A percentile compares a stretch with the other conserved stretches of the same genome.
phyloP scores from a whole-genome alignment of 2,113 vertebrate species.

The Calidris pugnax region DNA sequence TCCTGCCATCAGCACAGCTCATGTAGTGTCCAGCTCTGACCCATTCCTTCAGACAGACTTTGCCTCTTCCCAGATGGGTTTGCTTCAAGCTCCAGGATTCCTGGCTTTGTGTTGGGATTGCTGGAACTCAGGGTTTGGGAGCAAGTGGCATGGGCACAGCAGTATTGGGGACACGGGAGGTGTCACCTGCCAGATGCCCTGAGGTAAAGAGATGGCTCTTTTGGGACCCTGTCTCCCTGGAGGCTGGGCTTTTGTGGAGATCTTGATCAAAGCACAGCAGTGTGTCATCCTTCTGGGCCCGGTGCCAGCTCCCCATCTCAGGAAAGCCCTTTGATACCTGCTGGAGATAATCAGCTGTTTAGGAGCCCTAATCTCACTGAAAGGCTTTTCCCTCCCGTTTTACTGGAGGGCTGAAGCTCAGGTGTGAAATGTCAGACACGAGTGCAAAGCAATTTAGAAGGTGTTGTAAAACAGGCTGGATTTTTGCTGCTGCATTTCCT shows the following conservation, averaged over 20 bases:
- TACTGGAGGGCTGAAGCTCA: background rate
- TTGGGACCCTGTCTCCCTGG: background rate
- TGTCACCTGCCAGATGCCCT: background rate
- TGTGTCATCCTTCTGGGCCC: background rate
- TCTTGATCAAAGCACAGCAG: background rate
- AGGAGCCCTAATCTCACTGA: background rate
- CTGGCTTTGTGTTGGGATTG: background rate
- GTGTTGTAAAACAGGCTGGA: background rate
- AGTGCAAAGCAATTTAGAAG: background rate
- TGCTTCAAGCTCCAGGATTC: background rate
- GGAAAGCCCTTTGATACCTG: background rate
- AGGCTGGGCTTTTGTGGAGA: background rate
- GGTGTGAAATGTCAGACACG: slow-evolving; percentile 30
- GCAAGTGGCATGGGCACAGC: accelerated
- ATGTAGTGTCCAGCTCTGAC: accelerated
- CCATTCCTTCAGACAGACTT: accelerated
- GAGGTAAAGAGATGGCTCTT: background rate
- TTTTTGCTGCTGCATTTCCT: background rate
- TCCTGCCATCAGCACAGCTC: background rate
- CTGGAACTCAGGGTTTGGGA: background rate
- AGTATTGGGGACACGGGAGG: accelerated
- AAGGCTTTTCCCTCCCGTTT: background rate
- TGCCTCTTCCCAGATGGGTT: background rate
- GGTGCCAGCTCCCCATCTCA: background rate
- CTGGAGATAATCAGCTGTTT: background rate